Base-by-base conservation (phyloP, 1,140 invertebrate species). In the Belonocnema kinseyi region DNA sequence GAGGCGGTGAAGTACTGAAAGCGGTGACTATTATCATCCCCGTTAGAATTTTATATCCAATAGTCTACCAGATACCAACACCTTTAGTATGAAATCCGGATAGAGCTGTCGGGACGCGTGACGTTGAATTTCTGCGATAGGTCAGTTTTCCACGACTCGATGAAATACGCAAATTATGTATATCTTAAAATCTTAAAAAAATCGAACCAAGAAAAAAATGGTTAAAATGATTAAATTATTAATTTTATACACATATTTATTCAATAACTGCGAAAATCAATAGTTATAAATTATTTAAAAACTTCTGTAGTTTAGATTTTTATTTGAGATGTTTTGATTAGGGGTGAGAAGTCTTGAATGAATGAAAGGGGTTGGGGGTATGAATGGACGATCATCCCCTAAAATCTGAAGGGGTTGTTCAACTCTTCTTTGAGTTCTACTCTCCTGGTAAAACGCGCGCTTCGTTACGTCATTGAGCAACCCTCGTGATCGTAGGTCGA, bases 371-470 rank as follows among this genome's bases (percentile, higher is more conserved):
- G 14, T 14, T 46, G 26, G 5, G n/a, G 12, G 14, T 33, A 8
- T 66, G 26, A 66, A 66, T 66, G 26, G 40, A n/a, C 11, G 26
- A 40, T 66, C 61, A 14, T 46, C 61, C 61, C 61, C 33, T 66
- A 33, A 33, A 14, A 12, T 56, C 54, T 26, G 26, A 26, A 61
- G 58, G 61, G 26, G 61, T n/a, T 40, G 61, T 40, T 40, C 40
- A 46, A 40, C 26, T 33, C 26, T 66, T 21, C 16, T 66, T 40
- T 14, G 50, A 11, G 46, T 82, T 61, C 80, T 90, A 82, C 77
- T 87, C 51, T 75, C 89, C 88, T 89, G 83, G 72, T 83, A 88
- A 85, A 89, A 86, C 87, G 87, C 89, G 89, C 89, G 88, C 89
- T 90, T 87, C 83, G 85, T 91, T 90, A 88, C 88, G 88, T 90